phyloP scores from a whole-genome alignment of 2,113 vertebrate species.

The Dissostichus mawsoni region DNA sequence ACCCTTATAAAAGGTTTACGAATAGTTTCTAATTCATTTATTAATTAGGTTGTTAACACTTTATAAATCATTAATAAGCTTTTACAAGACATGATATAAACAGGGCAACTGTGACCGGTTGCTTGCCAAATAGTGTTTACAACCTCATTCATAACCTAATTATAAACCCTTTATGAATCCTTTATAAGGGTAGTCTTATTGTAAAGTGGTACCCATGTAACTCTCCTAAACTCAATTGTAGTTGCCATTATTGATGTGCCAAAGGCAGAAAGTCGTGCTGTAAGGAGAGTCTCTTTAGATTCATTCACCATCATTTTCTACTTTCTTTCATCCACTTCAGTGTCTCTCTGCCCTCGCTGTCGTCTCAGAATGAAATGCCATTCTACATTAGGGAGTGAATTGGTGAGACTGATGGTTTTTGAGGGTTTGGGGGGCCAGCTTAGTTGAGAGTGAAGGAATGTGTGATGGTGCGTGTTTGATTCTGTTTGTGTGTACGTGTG shows the following conservation, averaged over 20 bases:
- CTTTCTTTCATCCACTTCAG: conserved; percentile 68
- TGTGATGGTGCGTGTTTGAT: conserved; percentile 40
- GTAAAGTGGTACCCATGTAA: no score
- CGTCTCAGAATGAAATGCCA: conserved; percentile 71
- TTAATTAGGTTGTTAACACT: no score
- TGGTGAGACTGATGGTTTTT: conserved; percentile 75
- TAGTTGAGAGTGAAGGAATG: conserved; percentile 64
- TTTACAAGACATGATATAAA: no score
- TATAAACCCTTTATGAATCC: no score
- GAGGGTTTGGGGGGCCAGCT: conserved; percentile 68
- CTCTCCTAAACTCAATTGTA: not conserved
- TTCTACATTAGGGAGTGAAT: conserved; percentile 75
- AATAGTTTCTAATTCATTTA: no score
- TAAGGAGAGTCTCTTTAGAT: conserved; percentile 51
- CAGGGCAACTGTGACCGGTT: no score
- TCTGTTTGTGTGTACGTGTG: not conserved
- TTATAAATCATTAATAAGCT: no score
- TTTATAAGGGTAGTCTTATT: no score
- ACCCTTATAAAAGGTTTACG: no score
- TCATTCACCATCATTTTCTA: conserved; percentile 67
- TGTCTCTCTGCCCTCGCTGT: conserved; percentile 57
- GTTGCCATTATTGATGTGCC: conserved; percentile 52
- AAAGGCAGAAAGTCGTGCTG: conserved; percentile 57
- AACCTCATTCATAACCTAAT: no score
- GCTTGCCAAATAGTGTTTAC: no score